phyloP scores from a whole-genome alignment of 2,888 invertebrate species.

The Salpingus planirostris region DNA sequence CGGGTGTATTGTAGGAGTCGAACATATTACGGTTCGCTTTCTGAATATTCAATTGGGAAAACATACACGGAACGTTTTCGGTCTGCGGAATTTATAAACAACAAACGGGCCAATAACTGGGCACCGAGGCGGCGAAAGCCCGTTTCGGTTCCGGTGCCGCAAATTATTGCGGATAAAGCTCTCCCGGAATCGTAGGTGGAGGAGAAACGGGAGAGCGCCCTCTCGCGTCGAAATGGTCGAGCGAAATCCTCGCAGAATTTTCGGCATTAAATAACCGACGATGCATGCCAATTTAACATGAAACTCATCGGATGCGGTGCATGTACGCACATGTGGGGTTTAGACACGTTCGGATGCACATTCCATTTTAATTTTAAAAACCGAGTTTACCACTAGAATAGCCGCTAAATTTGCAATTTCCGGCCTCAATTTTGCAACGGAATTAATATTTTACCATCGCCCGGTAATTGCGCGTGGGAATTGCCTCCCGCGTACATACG shows the following conservation, averaged over 20 bases:
- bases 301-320: conserved; percentile 31
- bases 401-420: conserved; percentile 27
- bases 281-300: conserved; percentile 32
- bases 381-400: conserved; percentile 20
- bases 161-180: too few species aligned
- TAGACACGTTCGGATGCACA: conserved; percentile 30
- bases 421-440: conserved; percentile 22
- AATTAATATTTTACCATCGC: conserved; percentile 21
- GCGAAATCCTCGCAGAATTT: neutral
- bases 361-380: conserved; percentile 29
- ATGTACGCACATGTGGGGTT: conserved; percentile 19
- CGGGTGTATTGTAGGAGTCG: too few species aligned
- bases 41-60: conserved; percentile 12
- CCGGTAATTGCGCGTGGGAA: too few species aligned
- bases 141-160: too few species aligned
- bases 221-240: too few species aligned
- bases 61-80: too few species aligned
- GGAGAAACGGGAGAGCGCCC: too few species aligned
- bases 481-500: too few species aligned
- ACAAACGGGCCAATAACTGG: too few species aligned
- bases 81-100: too few species aligned
- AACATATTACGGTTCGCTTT: conserved; percentile 13
- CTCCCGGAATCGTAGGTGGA: too few species aligned
- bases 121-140: too few species aligned
- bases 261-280: conserved; percentile 5